Conservation (phyloP, 2,797 vertebrate species). For the Anomalospiza imberbis region DNA sequence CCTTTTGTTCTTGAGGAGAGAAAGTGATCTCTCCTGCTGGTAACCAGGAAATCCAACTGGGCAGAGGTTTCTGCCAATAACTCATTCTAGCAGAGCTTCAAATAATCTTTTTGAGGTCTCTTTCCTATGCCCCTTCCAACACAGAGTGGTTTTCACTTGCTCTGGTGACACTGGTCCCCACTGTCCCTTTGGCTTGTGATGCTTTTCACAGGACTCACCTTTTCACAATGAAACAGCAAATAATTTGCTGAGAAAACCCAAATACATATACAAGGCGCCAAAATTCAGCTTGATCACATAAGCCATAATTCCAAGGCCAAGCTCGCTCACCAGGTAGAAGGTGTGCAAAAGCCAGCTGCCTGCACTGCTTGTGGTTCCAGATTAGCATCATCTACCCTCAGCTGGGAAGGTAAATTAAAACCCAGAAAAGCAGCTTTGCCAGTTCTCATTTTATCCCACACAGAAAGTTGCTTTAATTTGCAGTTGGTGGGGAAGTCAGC, state of each 20-base stretch:
- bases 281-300: neutral
- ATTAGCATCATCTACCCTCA: neutral
- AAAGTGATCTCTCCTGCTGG: neutral
- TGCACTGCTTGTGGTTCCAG: neutral
- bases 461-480: neutral
- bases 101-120: neutral
- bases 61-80: neutral
- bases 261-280: neutral
- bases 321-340: neutral
- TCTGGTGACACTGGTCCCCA: neutral
- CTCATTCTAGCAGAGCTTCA: neutral
- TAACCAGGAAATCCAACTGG: neutral
- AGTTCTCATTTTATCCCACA: slow-evolving; percentile 27
- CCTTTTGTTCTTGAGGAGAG: neutral
- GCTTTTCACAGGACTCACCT: neutral
- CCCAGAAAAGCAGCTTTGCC: slow-evolving; percentile 17
- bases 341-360: neutral
- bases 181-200: neutral
- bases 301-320: neutral
- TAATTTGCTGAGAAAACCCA: neutral
- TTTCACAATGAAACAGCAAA: neutral
- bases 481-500: neutral
- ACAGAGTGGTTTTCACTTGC: neutral
- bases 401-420: neutral
- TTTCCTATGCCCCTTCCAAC: neutral